These are phyloP conservation scores for Agrotis exclamationis DNA, from an alignment of 2,888 invertebrate genomes.

Conservation along the genomic window DNA sequence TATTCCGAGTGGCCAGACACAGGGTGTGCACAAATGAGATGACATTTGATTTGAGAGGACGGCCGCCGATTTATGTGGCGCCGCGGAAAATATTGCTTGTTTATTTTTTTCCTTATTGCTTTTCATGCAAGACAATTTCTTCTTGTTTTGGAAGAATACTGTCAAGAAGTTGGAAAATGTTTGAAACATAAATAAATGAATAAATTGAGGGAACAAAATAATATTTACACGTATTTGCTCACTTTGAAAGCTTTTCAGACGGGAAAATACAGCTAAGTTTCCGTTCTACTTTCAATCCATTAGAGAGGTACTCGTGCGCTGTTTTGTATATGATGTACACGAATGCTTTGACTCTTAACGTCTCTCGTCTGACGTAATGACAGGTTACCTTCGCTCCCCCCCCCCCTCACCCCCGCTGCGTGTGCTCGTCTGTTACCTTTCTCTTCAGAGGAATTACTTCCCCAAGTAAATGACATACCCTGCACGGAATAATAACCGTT, in stretches of 20 bases:
- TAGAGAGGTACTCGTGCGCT: neutral
- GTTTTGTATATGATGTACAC: neutral
- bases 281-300: conserved; percentile 14
- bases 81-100: conserved; percentile 9
- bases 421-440: conserved; percentile 3
- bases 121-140: neutral
- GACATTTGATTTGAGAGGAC: conserved; percentile 24
- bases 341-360: conserved; percentile 15
- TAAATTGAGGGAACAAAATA: too few relatives aligned
- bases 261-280: neutral
- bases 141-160: neutral
- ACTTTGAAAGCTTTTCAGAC: neutral
- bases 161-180: too few relatives aligned
- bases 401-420: neutral
- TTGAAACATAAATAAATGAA: too few relatives aligned
- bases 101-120: conserved; percentile 8
- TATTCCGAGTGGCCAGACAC: conserved; percentile 1
- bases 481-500: conserved; percentile 1
- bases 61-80: neutral
- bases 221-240: neutral
- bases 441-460: conserved; percentile 20
- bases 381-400: neutral
- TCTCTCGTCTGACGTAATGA: conserved; percentile 25
- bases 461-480: neutral
- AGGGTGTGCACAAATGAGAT: conserved; percentile 1